Evolutionary conservation across 2,888 invertebrate genomes (phyloP).

Genomic region (Ptychoptera contaminata): DNA sequence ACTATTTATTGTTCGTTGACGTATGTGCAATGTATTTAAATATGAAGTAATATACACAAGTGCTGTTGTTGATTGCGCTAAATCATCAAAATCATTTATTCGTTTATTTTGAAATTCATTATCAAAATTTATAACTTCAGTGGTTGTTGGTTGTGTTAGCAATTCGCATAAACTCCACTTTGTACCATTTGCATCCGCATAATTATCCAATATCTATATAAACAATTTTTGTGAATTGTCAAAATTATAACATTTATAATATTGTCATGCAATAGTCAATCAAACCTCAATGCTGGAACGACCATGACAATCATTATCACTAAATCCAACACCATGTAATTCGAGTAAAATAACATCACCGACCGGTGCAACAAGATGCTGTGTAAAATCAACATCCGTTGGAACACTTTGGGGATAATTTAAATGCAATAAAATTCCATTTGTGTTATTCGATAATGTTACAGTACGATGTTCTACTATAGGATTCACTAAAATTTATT

Average conservation of each 20-base stretch:
- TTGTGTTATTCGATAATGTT: constrained; percentile 29
- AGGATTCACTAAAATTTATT: constrained; percentile 21
- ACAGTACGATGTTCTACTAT: constrained; percentile 32
- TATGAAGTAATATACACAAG: constrained; percentile 49
- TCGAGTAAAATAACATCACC: constrained; percentile 36
- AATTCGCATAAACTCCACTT: constrained; percentile 47
- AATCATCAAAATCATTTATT: neutral
- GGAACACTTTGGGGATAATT: constrained; percentile 42
- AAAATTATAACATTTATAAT: too few relatives aligned
- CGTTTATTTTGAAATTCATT: constrained; percentile 4
- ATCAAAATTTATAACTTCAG: constrained; percentile 9
- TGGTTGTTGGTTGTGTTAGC: neutral
- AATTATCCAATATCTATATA: constrained; percentile 44
- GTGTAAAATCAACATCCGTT: constrained; percentile 34
- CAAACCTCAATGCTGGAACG: constrained; percentile 38
- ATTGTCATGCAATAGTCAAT: too few relatives aligned
- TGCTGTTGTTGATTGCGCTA: constrained; percentile 13
- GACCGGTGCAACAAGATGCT: constrained; percentile 39
- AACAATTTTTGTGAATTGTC: neutral
- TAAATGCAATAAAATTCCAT: constrained; percentile 36
- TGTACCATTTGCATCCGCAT: constrained; percentile 54
- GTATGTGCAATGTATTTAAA: constrained; percentile 45
- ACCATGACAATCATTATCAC: constrained; percentile 31
- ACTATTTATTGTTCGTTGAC: constrained; percentile 32
- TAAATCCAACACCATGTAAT: constrained; percentile 32